These are phyloP conservation scores for Martes martes DNA, from an alignment of 2,113 vertebrate species.

Conservation along the genomic window DNA sequence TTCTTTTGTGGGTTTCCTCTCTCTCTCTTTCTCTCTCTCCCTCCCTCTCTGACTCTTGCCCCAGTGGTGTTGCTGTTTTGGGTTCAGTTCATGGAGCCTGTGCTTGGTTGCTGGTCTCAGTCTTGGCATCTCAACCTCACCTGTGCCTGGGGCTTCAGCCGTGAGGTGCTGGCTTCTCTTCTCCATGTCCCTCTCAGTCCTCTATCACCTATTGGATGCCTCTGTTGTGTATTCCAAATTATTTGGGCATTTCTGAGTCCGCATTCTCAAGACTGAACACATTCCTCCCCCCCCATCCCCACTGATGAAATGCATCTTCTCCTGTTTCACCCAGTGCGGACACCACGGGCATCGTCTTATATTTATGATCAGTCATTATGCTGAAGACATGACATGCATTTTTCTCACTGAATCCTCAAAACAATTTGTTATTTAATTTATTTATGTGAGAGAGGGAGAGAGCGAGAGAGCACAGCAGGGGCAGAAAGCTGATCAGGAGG, in stretches of 20 bases:
- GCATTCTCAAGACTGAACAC: background rate
- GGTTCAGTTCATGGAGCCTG: background rate
- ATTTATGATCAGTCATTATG: background rate
- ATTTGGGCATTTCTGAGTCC: background rate
- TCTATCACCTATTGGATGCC: accelerated
- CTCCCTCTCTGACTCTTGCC: background rate
- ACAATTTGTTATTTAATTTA: background rate
- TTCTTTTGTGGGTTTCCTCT: background rate
- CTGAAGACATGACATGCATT: background rate
- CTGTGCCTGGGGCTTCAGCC: background rate
- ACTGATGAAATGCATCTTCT: background rate
- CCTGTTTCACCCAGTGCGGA: background rate
- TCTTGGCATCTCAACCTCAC: background rate
- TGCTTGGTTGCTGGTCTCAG: background rate
- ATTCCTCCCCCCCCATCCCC: too few species aligned
- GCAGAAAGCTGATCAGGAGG: background rate
- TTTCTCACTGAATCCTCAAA: background rate
- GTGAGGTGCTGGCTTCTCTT: background rate
- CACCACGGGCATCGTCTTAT: background rate
- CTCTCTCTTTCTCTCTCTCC: background rate
- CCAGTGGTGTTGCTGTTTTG: background rate
- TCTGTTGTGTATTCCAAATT: background rate
- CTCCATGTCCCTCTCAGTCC: background rate
- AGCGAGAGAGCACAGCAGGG: too few species aligned
- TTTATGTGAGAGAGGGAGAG: too few species aligned